Conservation (phyloP, 2,797 vertebrate genomes). For the Psittacula echo region DNA sequence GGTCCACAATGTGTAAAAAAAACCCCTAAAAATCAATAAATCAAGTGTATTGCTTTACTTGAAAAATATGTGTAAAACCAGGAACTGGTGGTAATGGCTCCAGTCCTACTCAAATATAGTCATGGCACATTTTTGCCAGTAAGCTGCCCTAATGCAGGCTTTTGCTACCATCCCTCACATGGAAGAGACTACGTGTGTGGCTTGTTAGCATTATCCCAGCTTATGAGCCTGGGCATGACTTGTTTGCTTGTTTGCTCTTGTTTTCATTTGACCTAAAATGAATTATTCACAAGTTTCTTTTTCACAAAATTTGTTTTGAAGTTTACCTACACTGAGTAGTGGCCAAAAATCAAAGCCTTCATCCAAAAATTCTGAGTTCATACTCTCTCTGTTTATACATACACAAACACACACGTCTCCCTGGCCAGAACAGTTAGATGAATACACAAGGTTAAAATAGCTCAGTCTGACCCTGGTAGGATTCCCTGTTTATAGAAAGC, state of each 20-base stretch:
- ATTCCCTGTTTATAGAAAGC: slow-evolving; percentile 38
- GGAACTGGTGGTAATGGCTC: background rate
- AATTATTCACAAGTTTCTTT: background rate
- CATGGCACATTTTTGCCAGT: background rate
- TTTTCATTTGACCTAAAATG: background rate
- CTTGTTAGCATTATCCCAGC: background rate
- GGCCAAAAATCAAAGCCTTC: background rate
- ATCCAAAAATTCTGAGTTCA: background rate
- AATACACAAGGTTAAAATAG: slow-evolving; percentile 40
- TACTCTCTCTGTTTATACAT: background rate
- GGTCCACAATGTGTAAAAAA: background rate
- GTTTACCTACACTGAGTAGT: background rate
- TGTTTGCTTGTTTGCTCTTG: background rate
- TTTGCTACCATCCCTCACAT: slow-evolving; percentile 24
- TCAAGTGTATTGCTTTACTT: background rate
- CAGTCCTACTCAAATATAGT: background rate
- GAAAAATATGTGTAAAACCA: background rate
- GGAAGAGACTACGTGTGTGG: background rate
- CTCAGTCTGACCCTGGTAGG: slow-evolving; percentile 25
- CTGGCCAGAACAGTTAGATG: slow-evolving; percentile 18
- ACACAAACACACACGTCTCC: background rate
- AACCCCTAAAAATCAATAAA: background rate
- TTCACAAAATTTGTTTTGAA: background rate
- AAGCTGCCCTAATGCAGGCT: background rate
- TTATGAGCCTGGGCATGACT: background rate